These are phyloP conservation scores for Pinctada fucata DNA, from an alignment of 2,888 invertebrate species.

Conservation along the genomic window DNA sequence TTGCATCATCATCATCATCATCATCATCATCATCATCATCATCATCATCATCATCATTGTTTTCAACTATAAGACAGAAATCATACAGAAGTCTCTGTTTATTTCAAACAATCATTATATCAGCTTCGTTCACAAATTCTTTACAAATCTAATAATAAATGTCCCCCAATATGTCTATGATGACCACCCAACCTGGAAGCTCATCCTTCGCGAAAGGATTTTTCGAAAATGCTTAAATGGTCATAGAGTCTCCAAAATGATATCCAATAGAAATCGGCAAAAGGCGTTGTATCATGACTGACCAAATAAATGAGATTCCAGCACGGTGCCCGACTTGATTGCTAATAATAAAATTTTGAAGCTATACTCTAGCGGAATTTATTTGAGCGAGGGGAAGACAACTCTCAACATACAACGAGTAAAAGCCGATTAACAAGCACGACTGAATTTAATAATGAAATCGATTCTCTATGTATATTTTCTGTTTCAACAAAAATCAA, in stretches of 20 bases:
- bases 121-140: too few species aligned
- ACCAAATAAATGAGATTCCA: constrained; percentile 22
- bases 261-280: constrained; percentile 16
- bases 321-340: not conserved
- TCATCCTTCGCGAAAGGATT: not conserved
- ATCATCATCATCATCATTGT: too few species aligned
- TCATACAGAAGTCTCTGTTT: too few species aligned
- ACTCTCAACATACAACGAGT: not conserved
- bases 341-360: constrained; percentile 13
- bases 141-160: too few species aligned
- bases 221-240: not conserved
- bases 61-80: too few species aligned
- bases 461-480: not conserved
- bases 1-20: too few species aligned
- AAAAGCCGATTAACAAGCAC: not conserved
- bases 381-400: constrained; percentile 41
- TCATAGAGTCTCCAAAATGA: not conserved
- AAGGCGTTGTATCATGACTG: not conserved
- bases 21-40: too few species aligned
- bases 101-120: too few species aligned
- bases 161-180: too few species aligned
- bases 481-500: not conserved
- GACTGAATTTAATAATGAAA: not conserved
- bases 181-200: constrained; percentile 1
- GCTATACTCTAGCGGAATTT: constrained; percentile 43